Conservation (phyloP, 2,113 vertebrate genomes). For the Hassar affinis region DNA sequence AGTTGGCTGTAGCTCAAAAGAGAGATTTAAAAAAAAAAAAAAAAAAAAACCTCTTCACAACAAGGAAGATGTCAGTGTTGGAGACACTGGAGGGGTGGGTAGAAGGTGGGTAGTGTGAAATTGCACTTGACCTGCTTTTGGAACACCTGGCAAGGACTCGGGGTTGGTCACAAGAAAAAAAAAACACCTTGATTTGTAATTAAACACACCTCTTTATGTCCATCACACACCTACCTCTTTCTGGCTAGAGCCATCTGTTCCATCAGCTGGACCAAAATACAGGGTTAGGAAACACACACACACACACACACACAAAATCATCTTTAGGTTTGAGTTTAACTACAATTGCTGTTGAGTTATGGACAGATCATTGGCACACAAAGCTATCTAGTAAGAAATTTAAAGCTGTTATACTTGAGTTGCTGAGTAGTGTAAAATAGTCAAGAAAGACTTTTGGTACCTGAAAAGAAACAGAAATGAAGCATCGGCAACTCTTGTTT, state of each 20-base stretch:
- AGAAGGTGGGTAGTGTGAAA: constrained; percentile 45
- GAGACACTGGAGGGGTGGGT: no score
- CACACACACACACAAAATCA: background rate
- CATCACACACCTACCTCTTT: constrained; percentile 25
- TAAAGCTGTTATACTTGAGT: background rate
- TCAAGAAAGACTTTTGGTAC: background rate
- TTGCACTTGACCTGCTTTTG: constrained; percentile 85
- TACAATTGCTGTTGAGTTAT: background rate
- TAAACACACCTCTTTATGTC: constrained; percentile 35
- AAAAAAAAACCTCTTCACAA: no score
- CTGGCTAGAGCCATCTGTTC: constrained; percentile 13
- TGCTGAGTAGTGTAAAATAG: background rate
- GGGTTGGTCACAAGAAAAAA: constrained; percentile 64
- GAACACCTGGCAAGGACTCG: constrained; percentile 73
- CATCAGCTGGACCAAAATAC: constrained; percentile 24
- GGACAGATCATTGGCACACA: background rate
- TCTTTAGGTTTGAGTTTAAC: background rate
- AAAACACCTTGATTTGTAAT: background rate
- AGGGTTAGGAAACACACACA: background rate
- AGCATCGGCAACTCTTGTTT: background rate
- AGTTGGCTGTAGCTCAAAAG: background rate
- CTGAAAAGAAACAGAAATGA: background rate
- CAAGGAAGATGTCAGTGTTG: no score
- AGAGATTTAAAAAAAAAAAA: no score
- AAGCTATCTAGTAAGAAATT: background rate